Base-by-base conservation (phyloP, 2,797 vertebrate genomes). In the Botia almorhae region DNA sequence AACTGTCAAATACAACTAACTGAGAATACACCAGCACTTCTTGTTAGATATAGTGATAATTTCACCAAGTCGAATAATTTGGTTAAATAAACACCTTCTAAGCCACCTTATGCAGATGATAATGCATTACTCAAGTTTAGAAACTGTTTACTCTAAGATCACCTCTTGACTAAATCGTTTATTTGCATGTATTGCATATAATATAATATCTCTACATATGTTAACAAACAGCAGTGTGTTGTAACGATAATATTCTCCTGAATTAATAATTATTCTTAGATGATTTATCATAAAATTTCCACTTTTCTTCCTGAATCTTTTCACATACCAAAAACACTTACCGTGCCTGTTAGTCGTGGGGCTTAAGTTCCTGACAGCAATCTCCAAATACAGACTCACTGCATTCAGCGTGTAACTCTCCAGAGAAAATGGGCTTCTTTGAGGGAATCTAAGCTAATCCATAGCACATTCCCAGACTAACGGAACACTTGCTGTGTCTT, bases 321-420 rank as follows among this genome's bases (percentile, higher is more conserved):
- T 80, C 39, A 60, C 6, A 17, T 72, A 13, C 1, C 19, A 74
- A 78, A 60, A 72, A 26, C 6, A 75, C 60, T 60, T 68, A 80
- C 81, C 48, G 51, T 39, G 23, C 50, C 8, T 0, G 33, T 39
- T 50, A 76, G 43, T 64, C 69, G 69, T 5, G 0, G 26, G 36
- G 21, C 33, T 65, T 65, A 11, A 56, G 68, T 33, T 76, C 67
- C 68, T 76, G 73, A 36, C 76, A 75, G 73, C 71, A 76, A 82
- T 58, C 46, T 46, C 63, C 71, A 63, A 11, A 72, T 36, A 76
- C 63, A 82, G 70, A 78, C 74, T 76, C 39, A 63, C 71, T 68
- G 29, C 46, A 76, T 82, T 84, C 65, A 69, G 29, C 64, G 51
- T 36, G 33, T 21, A 74, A 51, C 26, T 69, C 23, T 19, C 46